A percentile compares a stretch with the other conserved stretches of the same genome.
These are phyloP conservation scores for Parnassius orleans DNA, from an alignment of 2,888 invertebrate species.

Conservation along the genomic window DNA sequence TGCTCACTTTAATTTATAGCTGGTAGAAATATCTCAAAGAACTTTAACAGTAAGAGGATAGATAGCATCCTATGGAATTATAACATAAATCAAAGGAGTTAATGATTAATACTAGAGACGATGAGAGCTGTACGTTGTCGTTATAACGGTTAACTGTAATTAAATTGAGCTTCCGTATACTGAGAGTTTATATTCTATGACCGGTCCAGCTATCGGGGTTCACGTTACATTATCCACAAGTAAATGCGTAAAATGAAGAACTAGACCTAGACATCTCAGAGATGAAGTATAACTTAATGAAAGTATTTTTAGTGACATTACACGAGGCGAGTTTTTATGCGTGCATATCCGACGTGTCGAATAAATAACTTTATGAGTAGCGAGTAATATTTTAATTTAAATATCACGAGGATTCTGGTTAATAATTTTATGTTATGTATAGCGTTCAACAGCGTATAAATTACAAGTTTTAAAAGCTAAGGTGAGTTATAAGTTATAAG, in stretches of 20 bases:
- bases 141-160: constrained; percentile 75
- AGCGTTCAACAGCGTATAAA: too few relatives aligned
- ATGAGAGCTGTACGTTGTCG: constrained; percentile 60
- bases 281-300: constrained; percentile 24
- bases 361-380: too few relatives aligned
- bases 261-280: constrained; percentile 38
- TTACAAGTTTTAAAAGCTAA: too few relatives aligned
- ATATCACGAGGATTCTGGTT: constrained; percentile 23
- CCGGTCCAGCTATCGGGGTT: constrained; percentile 39
- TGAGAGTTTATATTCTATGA: constrained; percentile 34
- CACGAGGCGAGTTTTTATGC: not conserved
- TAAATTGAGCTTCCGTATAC: constrained; percentile 74
- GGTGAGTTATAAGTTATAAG: too few relatives aligned
- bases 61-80: constrained; percentile 63
- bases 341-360: too few relatives aligned
- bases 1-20: not conserved
- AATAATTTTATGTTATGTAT: constrained; percentile 12
- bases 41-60: constrained; percentile 60
- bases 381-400: not conserved
- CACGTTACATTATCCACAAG: constrained; percentile 26
- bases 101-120: constrained; percentile 71
- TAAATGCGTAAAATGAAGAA: constrained; percentile 43
- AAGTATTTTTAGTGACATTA: constrained; percentile 17
- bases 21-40: constrained; percentile 30
- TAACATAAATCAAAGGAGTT: constrained; percentile 71